Base-by-base conservation (phyloP, 2,797 vertebrate species). In the Malacoraja senta region DNA sequence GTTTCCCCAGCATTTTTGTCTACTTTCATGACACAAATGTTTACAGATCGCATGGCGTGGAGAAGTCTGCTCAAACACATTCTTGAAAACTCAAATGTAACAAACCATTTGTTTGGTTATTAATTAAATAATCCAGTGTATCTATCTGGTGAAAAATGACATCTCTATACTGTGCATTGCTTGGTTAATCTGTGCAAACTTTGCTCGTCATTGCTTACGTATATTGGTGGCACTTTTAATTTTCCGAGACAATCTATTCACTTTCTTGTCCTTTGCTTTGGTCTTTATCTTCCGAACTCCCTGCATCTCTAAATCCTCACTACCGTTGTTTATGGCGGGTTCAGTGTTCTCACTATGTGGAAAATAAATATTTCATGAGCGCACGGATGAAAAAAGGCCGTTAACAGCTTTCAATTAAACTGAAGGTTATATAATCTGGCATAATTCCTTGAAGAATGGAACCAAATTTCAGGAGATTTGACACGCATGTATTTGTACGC, bases 261-360 rank as follows among this genome's bases (percentile, higher is more conserved):
- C 61, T 68, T 65, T 88, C n/a, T 88, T 88, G n/a, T 88, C 84
- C 84, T 88, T 88, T 68, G 63, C 63, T 68, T 35, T 88, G 63
- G 29, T 35, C 84, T 88, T 88, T 68, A 19, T 68, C 35, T 68
- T 68, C 84, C 84, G 15, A 21, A 68, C 15, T 32, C 61, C 61
- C 84, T 68, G 84, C 17, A n/a, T n/a, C 17, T 88, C 84, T 19
- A 15, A 7, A 1, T 86, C 13, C 83, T 86, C 83, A 1, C 29
- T 63, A 12, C 53, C 29, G 61, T 61, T 88, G n/a, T 17, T 32
- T 24, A 68, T 32, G 7, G n/a, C 21, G 21, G 63, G 84, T 32
- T 88, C 84, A 32, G 17, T 24, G 63, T 68, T 68, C 84, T 88
- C 84, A 8, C 84, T 88, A 63, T 24, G 63, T 88, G n/a, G n/a